phyloP scores from a whole-genome alignment of 2,888 invertebrate species.

The Candidula unifasciata region DNA sequence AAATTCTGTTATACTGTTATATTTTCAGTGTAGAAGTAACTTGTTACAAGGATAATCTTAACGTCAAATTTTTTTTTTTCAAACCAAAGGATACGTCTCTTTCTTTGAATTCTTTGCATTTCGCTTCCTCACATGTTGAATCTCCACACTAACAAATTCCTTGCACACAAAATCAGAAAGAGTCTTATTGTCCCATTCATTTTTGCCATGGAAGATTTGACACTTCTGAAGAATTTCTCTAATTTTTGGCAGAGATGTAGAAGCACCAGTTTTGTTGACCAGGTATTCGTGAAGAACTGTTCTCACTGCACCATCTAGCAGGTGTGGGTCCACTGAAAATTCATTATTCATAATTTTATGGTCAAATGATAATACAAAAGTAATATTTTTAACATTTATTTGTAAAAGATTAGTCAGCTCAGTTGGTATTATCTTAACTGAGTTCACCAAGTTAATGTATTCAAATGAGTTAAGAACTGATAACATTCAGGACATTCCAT shows the following conservation, averaged over 20 bases:
- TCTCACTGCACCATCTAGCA: slow-evolving; percentile 17
- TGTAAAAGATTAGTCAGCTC: too few relatives aligned
- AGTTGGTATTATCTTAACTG: too few relatives aligned
- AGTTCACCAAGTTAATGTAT: too few relatives aligned
- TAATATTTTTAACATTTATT: too few relatives aligned
- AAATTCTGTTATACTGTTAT: too few relatives aligned
- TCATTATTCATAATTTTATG: neutral
- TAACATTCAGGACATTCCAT: too few relatives aligned
- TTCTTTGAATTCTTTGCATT: slow-evolving; percentile 1
- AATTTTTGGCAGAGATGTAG: slow-evolving; percentile 1
- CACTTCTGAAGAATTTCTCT: slow-evolving; percentile 13
- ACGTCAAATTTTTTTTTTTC: neutral
- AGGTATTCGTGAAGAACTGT: neutral
- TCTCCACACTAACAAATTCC: slow-evolving; percentile 27
- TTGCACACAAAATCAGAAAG: slow-evolving; percentile 23
- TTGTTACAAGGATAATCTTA: too few relatives aligned
- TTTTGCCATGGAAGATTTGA: neutral
- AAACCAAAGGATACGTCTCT: slow-evolving; percentile 36
- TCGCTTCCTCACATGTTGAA: neutral
- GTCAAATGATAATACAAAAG: neutral
- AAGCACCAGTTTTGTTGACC: neutral
- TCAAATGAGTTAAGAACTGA: too few relatives aligned
- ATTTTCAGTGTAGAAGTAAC: too few relatives aligned
- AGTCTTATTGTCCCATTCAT: slow-evolving; percentile 35
- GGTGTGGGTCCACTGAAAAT: slow-evolving; percentile 34